Percentiles rank a stretch among this genome's conserved stretches.
phyloP scores from a whole-genome alignment of 92 coral and sea anemone species.

The Heliopora coerulea region DNA sequence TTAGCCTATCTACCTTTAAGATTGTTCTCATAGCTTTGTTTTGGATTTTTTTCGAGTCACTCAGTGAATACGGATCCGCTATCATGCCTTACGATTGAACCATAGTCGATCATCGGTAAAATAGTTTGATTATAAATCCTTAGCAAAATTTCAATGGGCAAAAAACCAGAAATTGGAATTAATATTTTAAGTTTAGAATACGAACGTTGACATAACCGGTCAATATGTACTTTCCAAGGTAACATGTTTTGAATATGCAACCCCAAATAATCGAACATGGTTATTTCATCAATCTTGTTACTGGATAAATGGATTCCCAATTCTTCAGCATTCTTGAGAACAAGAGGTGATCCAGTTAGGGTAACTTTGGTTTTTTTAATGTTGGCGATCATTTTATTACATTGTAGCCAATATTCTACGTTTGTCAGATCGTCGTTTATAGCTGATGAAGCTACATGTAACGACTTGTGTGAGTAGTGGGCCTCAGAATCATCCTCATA shows the following conservation, averaged over 20 bases:
- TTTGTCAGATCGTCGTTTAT: neutral
- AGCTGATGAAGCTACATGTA: neutral
- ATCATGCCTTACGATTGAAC: conserved; percentile 10
- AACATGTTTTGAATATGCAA: neutral
- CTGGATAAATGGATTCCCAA: no score
- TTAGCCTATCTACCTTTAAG: neutral
- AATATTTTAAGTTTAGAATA: neutral
- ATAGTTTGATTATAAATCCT: conserved; percentile 1
- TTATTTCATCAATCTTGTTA: neutral
- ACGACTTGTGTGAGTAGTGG: neutral
- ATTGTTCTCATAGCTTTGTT: neutral
- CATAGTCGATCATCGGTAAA: neutral
- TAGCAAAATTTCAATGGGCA: neutral
- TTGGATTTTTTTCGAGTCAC: neutral
- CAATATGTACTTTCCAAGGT: conserved; percentile 1
- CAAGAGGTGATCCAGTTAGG: neutral
- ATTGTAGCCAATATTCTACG: neutral
- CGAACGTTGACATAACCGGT: conserved; percentile 10
- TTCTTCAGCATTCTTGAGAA: neutral
- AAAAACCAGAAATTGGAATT: no score
- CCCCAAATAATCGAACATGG: conserved; percentile 4
- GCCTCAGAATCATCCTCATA: conserved; percentile 14
- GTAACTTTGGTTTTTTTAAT: neutral
- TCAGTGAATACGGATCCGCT: neutral
- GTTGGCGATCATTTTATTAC: neutral